These are phyloP conservation scores for Melozone crissalis DNA, from an alignment of 2,113 vertebrate species.

Conservation along the genomic window DNA sequence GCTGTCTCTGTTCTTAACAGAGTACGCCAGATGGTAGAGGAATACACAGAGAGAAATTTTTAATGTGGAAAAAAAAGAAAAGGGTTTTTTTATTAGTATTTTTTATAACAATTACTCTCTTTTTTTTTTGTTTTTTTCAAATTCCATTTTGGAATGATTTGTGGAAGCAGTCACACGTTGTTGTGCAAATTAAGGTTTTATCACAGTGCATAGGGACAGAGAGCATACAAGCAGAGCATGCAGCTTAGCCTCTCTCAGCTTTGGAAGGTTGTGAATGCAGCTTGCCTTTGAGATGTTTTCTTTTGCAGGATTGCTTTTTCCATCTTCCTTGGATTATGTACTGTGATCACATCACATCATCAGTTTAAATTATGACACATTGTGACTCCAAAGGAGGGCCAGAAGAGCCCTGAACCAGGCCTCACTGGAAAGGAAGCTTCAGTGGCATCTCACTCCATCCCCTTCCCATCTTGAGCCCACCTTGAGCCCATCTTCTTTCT, in stretches of 20 bases:
- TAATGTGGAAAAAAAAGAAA: rapidly evolving
- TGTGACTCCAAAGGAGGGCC: background rate
- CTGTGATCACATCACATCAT: background rate
- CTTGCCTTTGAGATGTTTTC: background rate
- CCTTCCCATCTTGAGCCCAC: background rate
- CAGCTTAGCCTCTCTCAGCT: background rate
- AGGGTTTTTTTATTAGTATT: background rate
- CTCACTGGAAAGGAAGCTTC: background rate
- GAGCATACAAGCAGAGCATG: background rate
- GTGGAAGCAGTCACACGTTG: background rate
- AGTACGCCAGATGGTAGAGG: background rate
- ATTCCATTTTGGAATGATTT: background rate
- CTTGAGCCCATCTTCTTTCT: background rate
- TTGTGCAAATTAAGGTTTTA: background rate
- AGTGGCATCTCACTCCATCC: background rate
- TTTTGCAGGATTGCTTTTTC: background rate
- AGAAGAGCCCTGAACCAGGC: background rate
- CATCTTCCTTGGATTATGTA: background rate
- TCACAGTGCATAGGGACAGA: background rate
- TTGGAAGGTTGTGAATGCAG: background rate
- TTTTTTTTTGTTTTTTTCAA: background rate
- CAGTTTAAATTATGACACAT: background rate
- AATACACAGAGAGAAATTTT: background rate
- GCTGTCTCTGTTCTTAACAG: background rate
- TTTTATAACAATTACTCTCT: background rate